These are phyloP conservation scores for Melopsittacus undulatus DNA, from an alignment of 2,797 vertebrate genomes.

Conservation along the genomic window DNA sequence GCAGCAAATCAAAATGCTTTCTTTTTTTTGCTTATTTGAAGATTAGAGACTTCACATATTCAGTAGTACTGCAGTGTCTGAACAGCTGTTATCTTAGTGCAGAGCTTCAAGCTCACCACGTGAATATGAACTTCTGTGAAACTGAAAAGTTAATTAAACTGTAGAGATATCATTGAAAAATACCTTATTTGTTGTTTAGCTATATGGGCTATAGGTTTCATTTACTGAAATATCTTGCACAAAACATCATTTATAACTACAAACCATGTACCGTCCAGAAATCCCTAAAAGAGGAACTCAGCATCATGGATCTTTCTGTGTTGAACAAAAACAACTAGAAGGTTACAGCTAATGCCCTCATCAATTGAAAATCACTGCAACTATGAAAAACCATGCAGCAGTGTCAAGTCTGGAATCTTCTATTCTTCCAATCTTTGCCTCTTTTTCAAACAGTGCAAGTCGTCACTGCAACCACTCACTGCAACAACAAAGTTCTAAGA, in stretches of 20 bases:
- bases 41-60: not conserved
- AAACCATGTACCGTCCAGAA: not conserved
- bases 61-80: not conserved
- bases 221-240: not conserved
- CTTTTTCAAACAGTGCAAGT: not conserved
- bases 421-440: accelerated
- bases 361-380: not conserved
- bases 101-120: not conserved
- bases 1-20: not conserved
- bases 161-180: not conserved
- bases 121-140: not conserved
- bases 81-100: not conserved
- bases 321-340: not conserved
- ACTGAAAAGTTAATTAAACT: not conserved
- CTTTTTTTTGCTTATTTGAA: not conserved
- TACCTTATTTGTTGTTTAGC: not conserved
- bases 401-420: not conserved
- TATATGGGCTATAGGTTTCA: not conserved
- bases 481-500: not conserved
- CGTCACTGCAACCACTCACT: not conserved
- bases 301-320: not conserved
- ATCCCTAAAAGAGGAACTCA: not conserved
- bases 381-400: not conserved
- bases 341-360: not conserved
- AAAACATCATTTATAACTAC: not conserved